These are phyloP conservation scores for Platynereis dumerilii DNA, from an alignment of 2,888 invertebrate genomes.

Conservation along the genomic window DNA sequence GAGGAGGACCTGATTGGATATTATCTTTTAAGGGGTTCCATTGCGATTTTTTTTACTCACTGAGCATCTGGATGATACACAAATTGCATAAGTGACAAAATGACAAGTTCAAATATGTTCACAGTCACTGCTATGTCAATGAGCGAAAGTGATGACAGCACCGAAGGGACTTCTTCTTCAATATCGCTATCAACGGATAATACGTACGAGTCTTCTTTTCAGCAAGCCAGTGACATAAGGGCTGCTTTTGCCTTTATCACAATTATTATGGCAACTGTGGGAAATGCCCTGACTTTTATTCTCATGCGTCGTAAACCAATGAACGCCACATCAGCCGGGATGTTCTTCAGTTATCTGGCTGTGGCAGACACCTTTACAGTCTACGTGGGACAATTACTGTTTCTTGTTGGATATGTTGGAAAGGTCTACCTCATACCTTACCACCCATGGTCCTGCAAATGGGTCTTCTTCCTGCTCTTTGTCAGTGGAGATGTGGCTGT, in stretches of 20 bases:
- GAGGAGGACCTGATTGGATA: too few species aligned
- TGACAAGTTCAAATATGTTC: too few species aligned
- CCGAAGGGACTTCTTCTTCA: too few species aligned
- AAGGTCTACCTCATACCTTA: constrained; percentile 8
- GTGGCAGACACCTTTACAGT: constrained; percentile 21
- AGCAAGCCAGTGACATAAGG: background rate
- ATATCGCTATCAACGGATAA: too few species aligned
- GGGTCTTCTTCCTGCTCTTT: constrained; percentile 17
- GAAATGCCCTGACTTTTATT: constrained; percentile 16
- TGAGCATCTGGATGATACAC: too few species aligned
- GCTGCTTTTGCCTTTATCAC: constrained; percentile 18
- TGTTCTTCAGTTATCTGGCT: constrained; percentile 21
- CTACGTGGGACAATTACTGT: constrained; percentile 11
- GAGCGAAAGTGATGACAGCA: too few species aligned
- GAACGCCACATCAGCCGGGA: constrained; percentile 16
- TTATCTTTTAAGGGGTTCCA: too few species aligned
- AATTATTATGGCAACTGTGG: constrained; percentile 16
- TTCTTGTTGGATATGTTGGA: background rate
- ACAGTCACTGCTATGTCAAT: too few species aligned
- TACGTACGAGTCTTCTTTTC: background rate
- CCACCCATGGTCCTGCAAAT: constrained; percentile 16
- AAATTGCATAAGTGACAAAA: too few species aligned
- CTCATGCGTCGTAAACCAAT: constrained; percentile 20
- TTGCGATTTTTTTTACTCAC: too few species aligned
- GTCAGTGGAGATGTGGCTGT: constrained; percentile 21